Conservation (phyloP, 30 jellyfish, hydroid and myxozoan species). For the Aurelia aurita complex sp. Pacific region DNA sequence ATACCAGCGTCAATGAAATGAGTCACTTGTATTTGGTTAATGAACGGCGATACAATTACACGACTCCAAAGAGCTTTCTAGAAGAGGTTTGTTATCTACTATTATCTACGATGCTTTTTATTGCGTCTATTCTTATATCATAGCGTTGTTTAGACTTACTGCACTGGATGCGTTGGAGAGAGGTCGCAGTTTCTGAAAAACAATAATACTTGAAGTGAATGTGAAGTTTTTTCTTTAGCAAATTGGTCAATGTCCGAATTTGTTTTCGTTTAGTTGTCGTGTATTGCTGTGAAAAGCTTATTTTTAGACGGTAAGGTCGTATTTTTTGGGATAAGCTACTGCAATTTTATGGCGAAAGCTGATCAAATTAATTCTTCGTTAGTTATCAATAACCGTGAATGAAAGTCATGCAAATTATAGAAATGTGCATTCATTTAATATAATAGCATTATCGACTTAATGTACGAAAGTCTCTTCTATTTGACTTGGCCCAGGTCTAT, state of each 20-base stretch:
- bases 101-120: not conserved
- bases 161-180: no score
- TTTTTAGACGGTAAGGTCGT: not conserved
- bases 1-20: constrained; percentile 95
- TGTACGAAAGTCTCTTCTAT: no score
- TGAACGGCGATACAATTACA: constrained; percentile 96
- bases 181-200: no score
- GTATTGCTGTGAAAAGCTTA: not conserved
- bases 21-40: constrained; percentile 82
- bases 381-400: no score
- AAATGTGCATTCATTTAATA: no score
- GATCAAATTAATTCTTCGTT: no score
- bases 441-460: no score
- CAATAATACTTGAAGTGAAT: not conserved
- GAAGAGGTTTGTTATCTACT: constrained; percentile 68
- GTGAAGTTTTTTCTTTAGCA: not conserved
- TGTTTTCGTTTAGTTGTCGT: not conserved
- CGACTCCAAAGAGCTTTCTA: constrained; percentile 97
- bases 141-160: no score
- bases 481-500: no score
- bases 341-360: no score
- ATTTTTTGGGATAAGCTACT: not conserved
- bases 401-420: no score
- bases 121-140: not conserved
- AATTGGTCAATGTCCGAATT: not conserved